Evolutionary conservation across 2,888 invertebrate genomes (phyloP), one percentile per base, ranked within the genome.

Genomic region (Cosmorhoe ocellata): DNA sequence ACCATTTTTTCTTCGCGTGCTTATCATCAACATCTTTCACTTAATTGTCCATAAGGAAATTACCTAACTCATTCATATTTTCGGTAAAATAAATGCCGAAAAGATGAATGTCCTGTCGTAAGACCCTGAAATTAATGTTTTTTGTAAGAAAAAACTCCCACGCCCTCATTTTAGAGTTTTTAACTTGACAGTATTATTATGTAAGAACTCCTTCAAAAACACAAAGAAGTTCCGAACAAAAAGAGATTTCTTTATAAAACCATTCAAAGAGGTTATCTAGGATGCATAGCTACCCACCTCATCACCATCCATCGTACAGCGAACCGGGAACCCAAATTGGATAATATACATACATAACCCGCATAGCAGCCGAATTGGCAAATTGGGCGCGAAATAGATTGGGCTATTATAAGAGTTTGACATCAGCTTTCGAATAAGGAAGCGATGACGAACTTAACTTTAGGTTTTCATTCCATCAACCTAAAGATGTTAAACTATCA

Each of bases 1-100:
- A 34, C 61, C 38, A 61, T 57, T 53, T 53, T 41, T 39, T 36
- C 51, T 42, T 59, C 36, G 59, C 59, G 61, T 59, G 61, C 52
- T 44, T 56, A 50, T 56, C 59, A 45, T 40, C 18, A 39, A 18
- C 37, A 55, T 51, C 43, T 46, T 14, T 28, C 8, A 41, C 28
- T 43, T 55, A 55, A 55, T 55, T 51, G 39, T 47, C 34, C 43
- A 43, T 31, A 52, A 48, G 14, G 22, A 26, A 42, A 42, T 27
- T 40, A 12, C 36, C 36, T 31, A 14, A 41, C 28, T 30, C 41
- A 40, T 42, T 42, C 37, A 49, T 42, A 49, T 37, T 49, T 49
- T 42, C n/a, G 27, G 27, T 30, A 44, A 18, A n/a, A 40, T 10
- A 42, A 30, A 30, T 7, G 9, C 7, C 6, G 13, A n/a, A 11